These are phyloP conservation scores for Cacoxenus indagator DNA, from an alignment of 2,888 invertebrate genomes.

Conservation along the genomic window DNA sequence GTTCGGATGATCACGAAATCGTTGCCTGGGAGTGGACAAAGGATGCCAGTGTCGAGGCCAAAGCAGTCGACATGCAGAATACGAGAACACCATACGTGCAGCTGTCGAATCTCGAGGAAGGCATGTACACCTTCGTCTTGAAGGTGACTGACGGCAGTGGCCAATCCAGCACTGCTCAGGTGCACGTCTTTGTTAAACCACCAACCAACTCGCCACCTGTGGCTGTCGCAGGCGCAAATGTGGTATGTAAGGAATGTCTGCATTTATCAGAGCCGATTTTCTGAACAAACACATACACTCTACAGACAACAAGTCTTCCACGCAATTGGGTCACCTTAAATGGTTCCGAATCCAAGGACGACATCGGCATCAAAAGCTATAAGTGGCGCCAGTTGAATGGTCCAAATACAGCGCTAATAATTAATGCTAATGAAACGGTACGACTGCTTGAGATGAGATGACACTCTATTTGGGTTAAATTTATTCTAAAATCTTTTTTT, in stretches of 20 bases:
- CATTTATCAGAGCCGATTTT: neutral
- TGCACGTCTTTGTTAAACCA: conserved; percentile 93
- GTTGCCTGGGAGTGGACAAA: conserved; percentile 97
- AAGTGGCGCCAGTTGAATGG: conserved; percentile 86
- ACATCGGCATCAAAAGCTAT: conserved; percentile 85
- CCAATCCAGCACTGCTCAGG: conserved; percentile 88
- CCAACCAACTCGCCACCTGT: conserved; percentile 87
- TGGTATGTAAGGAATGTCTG: conserved; percentile 50
- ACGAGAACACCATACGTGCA: conserved; percentile 90
- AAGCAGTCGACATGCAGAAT: conserved; percentile 96
- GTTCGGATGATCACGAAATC: conserved; percentile 94
- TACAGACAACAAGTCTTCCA: conserved; percentile 84
- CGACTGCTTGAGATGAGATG: neutral
- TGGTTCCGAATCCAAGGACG: conserved; percentile 85
- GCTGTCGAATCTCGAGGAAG: conserved; percentile 91
- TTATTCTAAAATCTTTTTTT: neutral
- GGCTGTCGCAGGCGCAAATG: conserved; percentile 77
- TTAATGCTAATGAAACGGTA: conserved; percentile 74
- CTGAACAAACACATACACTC: conserved; percentile 36
- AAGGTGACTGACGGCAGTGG: conserved; percentile 94
- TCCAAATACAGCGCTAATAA: conserved; percentile 75
- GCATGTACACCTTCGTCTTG: conserved; percentile 92
- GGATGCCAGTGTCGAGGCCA: conserved; percentile 86
- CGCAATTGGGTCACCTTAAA: conserved; percentile 85
- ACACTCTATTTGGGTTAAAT: neutral